phyloP scores from a whole-genome alignment of 2,888 invertebrate species.

The Clistopyga incitator region DNA sequence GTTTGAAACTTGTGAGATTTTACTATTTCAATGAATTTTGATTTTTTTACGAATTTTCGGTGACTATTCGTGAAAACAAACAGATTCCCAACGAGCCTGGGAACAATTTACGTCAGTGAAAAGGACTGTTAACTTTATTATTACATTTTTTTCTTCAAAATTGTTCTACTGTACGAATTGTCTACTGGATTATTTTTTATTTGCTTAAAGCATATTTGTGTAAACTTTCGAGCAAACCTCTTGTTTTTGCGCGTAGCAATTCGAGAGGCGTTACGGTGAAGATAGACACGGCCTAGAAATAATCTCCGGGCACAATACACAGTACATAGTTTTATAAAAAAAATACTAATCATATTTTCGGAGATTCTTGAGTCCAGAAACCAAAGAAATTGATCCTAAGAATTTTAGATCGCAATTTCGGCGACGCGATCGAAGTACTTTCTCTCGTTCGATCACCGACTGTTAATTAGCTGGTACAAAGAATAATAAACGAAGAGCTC shows the following conservation, averaged over 20 bases:
- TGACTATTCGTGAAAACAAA: too few species aligned
- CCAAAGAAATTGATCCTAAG: slow-evolving; percentile 12
- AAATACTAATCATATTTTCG: slow-evolving; percentile 50
- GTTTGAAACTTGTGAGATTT: not conserved
- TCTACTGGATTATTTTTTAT: too few species aligned
- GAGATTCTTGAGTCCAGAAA: slow-evolving; percentile 36
- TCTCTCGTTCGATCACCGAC: not conserved
- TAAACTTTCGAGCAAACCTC: too few species aligned
- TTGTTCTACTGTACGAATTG: not conserved
- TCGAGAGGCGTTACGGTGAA: not conserved
- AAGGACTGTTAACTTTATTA: too few species aligned
- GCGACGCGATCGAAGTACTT: not conserved
- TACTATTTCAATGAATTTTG: not conserved
- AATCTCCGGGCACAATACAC: slow-evolving; percentile 52
- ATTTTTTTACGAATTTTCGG: not conserved
- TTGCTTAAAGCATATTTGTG: too few species aligned
- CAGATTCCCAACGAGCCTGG: too few species aligned
- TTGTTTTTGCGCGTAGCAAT: not conserved
- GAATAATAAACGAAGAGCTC: slow-evolving; percentile 28
- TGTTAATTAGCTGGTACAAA: not conserved
- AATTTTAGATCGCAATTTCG: not conserved
- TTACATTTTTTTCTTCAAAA: not conserved
- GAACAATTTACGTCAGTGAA: too few species aligned
- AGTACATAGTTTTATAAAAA: slow-evolving; percentile 50
- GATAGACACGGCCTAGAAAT: slow-evolving; percentile 8